Percentiles rank a stretch among this genome's conserved stretches.
These are phyloP conservation scores for fruit fly (Drosophila melanogaster) DNA, from an alignment of 1,140 invertebrate species.

Conservation along the genomic window Release_6_plus_ISO1_MT NC_004354.4:14300501-14301000, in stretches of 20 bases:
- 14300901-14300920: constrained; percentile 26
- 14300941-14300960: neutral
- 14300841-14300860: constrained; percentile 31
- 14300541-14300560: no score
- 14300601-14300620: no score
- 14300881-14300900: constrained; percentile 18
- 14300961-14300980: neutral
- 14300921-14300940: constrained; percentile 7
- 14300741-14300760: constrained; percentile 17
- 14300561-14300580: no score
- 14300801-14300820: constrained; percentile 43
- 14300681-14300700: neutral
- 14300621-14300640: no score
- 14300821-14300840: constrained; percentile 27
- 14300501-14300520: no score
- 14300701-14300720: constrained; percentile 4
- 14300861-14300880: no score
- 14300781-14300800: constrained; percentile 73
- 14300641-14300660: no score
- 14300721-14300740: neutral
- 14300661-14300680: no score
- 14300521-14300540: no score
- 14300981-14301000: constrained; percentile 67
- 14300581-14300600: no score
- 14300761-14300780: constrained; percentile 57